Percentiles rank a stretch among this genome's conserved stretches.
These are phyloP conservation scores for Pseudopipra pipra DNA, from an alignment of 2,113 vertebrate species.

Conservation along the genomic window DNA sequence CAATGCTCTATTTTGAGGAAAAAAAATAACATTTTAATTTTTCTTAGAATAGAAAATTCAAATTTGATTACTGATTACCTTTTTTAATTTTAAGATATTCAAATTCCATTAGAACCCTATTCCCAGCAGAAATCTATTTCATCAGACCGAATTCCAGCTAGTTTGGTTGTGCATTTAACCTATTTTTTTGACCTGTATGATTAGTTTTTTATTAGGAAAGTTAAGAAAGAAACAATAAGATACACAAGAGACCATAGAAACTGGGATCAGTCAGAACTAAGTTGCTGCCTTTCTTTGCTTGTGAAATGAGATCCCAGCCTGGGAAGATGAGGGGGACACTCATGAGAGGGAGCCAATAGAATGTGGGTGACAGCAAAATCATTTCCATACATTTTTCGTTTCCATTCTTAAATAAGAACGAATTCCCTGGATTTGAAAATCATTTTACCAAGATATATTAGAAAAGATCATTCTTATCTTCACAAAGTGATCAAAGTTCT, in stretches of 20 bases:
- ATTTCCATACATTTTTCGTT: background rate
- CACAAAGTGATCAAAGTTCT: background rate
- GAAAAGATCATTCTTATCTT: background rate
- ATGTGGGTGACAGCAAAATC: background rate
- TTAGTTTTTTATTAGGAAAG: background rate
- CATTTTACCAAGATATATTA: background rate
- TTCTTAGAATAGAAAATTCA: background rate
- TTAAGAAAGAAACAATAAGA: background rate
- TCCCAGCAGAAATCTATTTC: background rate
- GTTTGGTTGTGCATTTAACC: background rate
- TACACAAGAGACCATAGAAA: background rate
- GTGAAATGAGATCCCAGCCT: background rate
- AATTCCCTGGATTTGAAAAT: background rate
- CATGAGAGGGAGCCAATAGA: background rate
- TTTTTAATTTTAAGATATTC: background rate
- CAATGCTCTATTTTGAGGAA: background rate
- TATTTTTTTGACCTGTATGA: background rate
- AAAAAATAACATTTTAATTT: background rate
- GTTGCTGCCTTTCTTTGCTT: background rate
- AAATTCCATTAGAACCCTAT: background rate
- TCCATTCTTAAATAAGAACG: background rate
- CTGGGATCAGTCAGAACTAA: background rate
- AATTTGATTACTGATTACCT: background rate
- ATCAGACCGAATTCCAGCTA: background rate
- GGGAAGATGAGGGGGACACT: background rate